phyloP scores from a whole-genome alignment of 2,113 vertebrate species.

The Chroicocephalus ridibundus region DNA sequence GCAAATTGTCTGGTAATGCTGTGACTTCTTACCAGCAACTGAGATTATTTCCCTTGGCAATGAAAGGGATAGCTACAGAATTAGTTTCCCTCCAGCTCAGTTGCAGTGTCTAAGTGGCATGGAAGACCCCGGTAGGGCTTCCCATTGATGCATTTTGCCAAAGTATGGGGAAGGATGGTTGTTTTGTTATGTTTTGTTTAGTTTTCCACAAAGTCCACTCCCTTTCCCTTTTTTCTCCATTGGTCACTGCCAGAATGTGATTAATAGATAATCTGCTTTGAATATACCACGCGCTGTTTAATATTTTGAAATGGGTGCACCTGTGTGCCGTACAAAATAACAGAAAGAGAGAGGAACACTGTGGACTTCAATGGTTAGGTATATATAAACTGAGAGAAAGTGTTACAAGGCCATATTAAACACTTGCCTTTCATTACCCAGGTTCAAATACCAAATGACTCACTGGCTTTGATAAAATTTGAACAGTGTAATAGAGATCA shows the following conservation, averaged over 20 bases:
- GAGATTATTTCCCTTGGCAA: neutral
- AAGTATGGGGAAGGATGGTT: neutral
- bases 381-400: neutral
- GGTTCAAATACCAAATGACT: neutral
- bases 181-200: neutral
- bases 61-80: neutral
- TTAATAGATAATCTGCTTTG: neutral
- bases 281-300: neutral
- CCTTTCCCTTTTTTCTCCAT: neutral
- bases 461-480: neutral
- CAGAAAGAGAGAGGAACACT: neutral
- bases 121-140: neutral
- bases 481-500: neutral
- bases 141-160: neutral
- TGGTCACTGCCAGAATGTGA: neutral
- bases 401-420: neutral
- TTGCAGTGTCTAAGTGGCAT: neutral
- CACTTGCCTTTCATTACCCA: neutral
- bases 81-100: neutral
- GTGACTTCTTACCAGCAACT: neutral
- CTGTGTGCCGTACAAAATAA: neutral
- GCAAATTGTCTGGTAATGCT: fast-evolving
- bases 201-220: neutral
- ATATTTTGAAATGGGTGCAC: neutral
- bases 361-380: neutral